Base-by-base conservation (phyloP, 2,888 invertebrate genomes). In the Eurois occulta region DNA sequence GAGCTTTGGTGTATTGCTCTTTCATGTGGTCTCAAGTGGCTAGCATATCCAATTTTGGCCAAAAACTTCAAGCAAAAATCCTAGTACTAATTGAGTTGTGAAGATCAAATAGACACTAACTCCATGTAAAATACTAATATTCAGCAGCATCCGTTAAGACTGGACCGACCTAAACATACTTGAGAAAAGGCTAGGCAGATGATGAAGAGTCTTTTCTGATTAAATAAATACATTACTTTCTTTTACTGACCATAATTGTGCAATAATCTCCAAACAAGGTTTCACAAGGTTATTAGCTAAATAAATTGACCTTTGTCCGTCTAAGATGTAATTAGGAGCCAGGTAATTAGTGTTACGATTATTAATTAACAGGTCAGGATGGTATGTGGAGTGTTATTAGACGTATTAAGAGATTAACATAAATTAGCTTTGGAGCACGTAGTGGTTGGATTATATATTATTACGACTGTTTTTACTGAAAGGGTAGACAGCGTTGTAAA, bases 251-350 rank as follows among this genome's bases (percentile, higher is more conserved):
- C 46, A 43, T 60, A 70, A 72, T 64, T 67, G 24, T 24, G 66
- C 65, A 73, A 83, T 77, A 72, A 81, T 43, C 72, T 65, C 18
- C 13, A 18, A 72, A 78, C 67, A 71, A 80, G 71, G 71, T 71
- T 68, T 65, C 46, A 46, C 62, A 35, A 24, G 65, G 41, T 75
- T 68, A 80, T 80, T 76, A 72, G n/a, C 65, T 65, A 55, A 35
- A 77, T 86, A 83, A 87, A 87, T 84, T 76, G 78, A 60, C 48
- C 73, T 86, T 67, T 69, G 55, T 58, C 18, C 48, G 65, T 60
- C 8, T 74, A 35, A 76, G 70, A 67, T 32, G 55, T 71, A 74
- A 78, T 79, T 74, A 62, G 69, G 58, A 41, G 35, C 64, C 32
- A 38, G n/a, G 48, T 81, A 70, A 83, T 81, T 75, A 84, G 75